Base-by-base conservation (phyloP, 1,140 invertebrate species). In the Drosophila kikkawai region DNA sequence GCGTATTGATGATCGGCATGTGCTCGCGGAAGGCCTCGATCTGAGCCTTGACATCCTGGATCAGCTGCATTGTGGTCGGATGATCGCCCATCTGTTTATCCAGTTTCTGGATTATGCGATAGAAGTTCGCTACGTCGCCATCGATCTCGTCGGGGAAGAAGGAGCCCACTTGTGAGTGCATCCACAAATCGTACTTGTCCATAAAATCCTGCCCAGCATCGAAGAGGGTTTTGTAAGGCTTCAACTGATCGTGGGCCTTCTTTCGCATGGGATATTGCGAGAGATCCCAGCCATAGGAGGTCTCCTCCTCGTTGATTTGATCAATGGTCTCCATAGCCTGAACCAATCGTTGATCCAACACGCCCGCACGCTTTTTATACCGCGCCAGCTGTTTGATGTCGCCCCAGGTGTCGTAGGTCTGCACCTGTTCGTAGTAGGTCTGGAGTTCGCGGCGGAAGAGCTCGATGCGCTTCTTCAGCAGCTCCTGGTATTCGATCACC, bases 11-110 rank as follows among this genome's bases (percentile, higher is more conserved):
- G 7, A 99, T 95, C 0, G 98, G 97, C 95, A 99, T 95, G 91
- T 99, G 95, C 48, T 97, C 96, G 71, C 96, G 96, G 93, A 99
- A 99, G 17, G 96, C 96, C 88, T 99, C 98, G 68, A 99, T 97
- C 93, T 88, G 85, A 7, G 74, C 86, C 95, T 95, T 65, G 93
- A 93, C 95, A 69, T 94, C 95, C 65, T 94, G 93, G 8, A 96
- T 95, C 3, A 97, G 93, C 57, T 94, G 94, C 75, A 93, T 94
- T 2, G 96, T 94, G 1, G 94, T 94, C 0, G 97, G 97, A 65
- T 95, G 94, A 12, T 96, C 95, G 50, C 93, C 93, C 93, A 99
- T 98, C 26, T 94, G 94, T 92, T 98, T 98, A 87, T 99, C 98
- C 70, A 99, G 93, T 92, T 98, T 99, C 73, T 96, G 97, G 37